phyloP scores from a whole-genome alignment of 2,113 vertebrate species.

The cat (Felis catus) region F.catus_Fca126_mat1.0 CM031419.1:104937001-104937500 shows the following conservation, averaged over 20 bases:
- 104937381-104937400: slow-evolving; percentile 31
- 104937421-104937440: slow-evolving; percentile 79
- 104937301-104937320: slow-evolving; percentile 82
- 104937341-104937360: slow-evolving; percentile 83
- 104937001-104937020: slow-evolving; percentile 12
- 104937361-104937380: not conserved
- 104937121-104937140: slow-evolving; percentile 80
- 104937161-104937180: slow-evolving; percentile 89
- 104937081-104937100: slow-evolving; percentile 90
- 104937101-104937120: slow-evolving; percentile 85
- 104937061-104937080: slow-evolving; percentile 93
- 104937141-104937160: slow-evolving; percentile 72
- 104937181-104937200: slow-evolving; percentile 91
- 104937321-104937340: slow-evolving; percentile 89
- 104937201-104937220: slow-evolving; percentile 90
- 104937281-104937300: slow-evolving; percentile 82
- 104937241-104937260: slow-evolving; percentile 90
- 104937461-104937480: no score
- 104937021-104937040: slow-evolving; percentile 84
- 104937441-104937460: slow-evolving; percentile 25
- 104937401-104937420: slow-evolving; percentile 72
- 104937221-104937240: slow-evolving; percentile 93
- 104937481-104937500: not conserved
- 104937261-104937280: slow-evolving; percentile 90
- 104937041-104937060: slow-evolving; percentile 94